Base-by-base conservation (phyloP, 2,797 vertebrate genomes). In the Euthynnus affinis region DNA sequence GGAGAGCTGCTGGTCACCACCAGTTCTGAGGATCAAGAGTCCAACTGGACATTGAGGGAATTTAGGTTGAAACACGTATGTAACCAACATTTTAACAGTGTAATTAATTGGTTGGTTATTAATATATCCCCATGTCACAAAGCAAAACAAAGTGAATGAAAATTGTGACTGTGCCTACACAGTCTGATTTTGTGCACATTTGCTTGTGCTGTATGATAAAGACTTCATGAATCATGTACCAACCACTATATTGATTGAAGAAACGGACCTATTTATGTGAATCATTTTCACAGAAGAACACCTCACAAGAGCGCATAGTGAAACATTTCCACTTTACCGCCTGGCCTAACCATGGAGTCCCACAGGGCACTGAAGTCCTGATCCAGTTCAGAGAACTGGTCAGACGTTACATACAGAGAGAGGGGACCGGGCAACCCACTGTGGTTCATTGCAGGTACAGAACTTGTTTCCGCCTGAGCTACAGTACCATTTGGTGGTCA, bases 281-380 rank as follows among this genome's bases (percentile, higher is more conserved):
- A 56, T 61, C 1, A 12, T 71, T 23, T 49, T 78, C 23, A 56
- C 69, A 96, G 95, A 83, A 5, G 8, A 49, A 29, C 25, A 83
- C 42, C 6, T 75, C 81, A 10, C 93, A 94, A 68, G 74, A 83
- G 7, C 91, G 92, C 2, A 74, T 17, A 0, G 89, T 97, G 22
- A 93, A 85, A 25, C 97, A 97, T 18, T 97, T 97, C 89, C 97
- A 97, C 88, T 98, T 96, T 82, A 89, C 94, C 1, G 91, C 94
- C 46, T 98, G 97, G 97, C 96, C 97, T 0, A 97, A 98, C 85
- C 96, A 97, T 0, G 96, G 96, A 2, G 96, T 97, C 42, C 97
- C 97, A 10, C 42, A 81, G 2, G 86, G 92, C 62, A 96, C 96
- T 1, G 62, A 88, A 1, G 81, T 90, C 51, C 74, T 98, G 86